Conservation (phyloP, 92 coral and sea anemone species). For the Scolanthus callimorphus region DNA sequence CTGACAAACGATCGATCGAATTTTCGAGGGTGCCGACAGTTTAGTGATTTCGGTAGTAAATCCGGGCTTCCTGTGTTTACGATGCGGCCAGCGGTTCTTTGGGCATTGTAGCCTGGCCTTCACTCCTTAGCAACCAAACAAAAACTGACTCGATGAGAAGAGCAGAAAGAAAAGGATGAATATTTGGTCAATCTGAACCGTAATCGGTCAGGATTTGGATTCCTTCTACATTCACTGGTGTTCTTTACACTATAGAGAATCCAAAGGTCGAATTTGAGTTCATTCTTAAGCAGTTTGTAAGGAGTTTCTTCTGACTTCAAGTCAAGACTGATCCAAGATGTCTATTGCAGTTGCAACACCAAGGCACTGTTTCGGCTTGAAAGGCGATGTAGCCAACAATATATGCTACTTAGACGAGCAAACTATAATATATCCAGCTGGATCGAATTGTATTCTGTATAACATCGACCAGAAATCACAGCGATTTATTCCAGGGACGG, state of each 20-base stretch:
- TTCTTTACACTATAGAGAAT: too few species aligned
- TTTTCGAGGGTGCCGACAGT: too few species aligned
- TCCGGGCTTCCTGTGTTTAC: constrained; percentile 29
- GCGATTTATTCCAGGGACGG: constrained; percentile 97
- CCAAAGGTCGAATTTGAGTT: too few species aligned
- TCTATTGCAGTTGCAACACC: constrained; percentile 96
- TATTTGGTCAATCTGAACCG: not conserved
- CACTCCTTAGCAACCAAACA: constrained; percentile 61
- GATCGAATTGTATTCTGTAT: constrained; percentile 93
- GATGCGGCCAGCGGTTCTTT: constrained; percentile 21
- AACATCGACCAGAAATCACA: constrained; percentile 99
- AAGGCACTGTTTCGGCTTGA: constrained; percentile 90
- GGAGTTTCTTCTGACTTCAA: too few species aligned
- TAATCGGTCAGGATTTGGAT: not conserved
- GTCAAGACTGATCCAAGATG: too few species aligned
- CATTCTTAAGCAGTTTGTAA: too few species aligned
- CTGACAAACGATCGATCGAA: too few species aligned
- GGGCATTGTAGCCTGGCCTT: constrained; percentile 6
- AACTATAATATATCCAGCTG: constrained; percentile 96
- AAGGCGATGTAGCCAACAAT: constrained; percentile 94
- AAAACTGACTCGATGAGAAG: not conserved
- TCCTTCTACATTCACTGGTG: too few species aligned
- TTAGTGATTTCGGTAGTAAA: not conserved
- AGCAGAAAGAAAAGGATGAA: too few species aligned
- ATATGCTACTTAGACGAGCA: constrained; percentile 97